These are phyloP conservation scores for Bergia sp. DNA, from an alignment of 92 coral and sea anemone species.

Conservation along the genomic window DNA sequence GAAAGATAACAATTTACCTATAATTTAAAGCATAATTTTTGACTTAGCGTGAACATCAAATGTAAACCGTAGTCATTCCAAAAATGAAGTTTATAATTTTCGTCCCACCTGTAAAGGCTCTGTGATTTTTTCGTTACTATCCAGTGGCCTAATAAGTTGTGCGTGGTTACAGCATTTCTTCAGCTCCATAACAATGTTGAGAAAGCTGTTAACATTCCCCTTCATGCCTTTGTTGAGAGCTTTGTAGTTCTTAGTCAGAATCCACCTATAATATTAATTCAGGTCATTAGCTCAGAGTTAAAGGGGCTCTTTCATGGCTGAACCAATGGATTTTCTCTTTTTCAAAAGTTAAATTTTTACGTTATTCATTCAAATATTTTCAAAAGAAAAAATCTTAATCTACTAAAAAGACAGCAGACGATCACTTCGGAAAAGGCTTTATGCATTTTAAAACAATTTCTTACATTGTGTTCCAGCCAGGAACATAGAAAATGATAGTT, in stretches of 20 bases:
- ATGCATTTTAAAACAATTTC: too few relatives aligned
- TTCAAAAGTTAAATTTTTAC: too few relatives aligned
- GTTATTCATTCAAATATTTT: too few relatives aligned
- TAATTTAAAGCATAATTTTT: neutral
- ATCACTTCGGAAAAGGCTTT: too few relatives aligned
- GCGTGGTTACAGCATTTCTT: conserved; percentile 97
- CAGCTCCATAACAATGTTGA: conserved; percentile 98
- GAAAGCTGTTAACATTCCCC: conserved; percentile 88
- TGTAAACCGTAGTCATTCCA: neutral
- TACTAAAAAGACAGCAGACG: too few relatives aligned
- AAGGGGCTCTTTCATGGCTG: too few relatives aligned
- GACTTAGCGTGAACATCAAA: neutral
- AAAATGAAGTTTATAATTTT: neutral
- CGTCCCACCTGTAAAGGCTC: conserved; percentile 78
- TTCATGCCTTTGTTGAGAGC: conserved; percentile 96
- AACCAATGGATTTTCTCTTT: too few relatives aligned
- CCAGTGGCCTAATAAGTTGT: conserved; percentile 78
- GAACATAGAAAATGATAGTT: too few relatives aligned
- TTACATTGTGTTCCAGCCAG: too few relatives aligned
- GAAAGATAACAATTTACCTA: neutral
- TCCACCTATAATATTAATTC: conserved; percentile 74
- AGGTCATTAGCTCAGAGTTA: neutral
- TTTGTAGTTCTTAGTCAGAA: conserved; percentile 91
- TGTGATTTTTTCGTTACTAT: conserved; percentile 51
- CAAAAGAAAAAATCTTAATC: too few relatives aligned